Percentiles rank a stretch among this genome's conserved stretches.
Conservation (phyloP, 2,888 invertebrate genomes). For the Brenthis daphne region DNA sequence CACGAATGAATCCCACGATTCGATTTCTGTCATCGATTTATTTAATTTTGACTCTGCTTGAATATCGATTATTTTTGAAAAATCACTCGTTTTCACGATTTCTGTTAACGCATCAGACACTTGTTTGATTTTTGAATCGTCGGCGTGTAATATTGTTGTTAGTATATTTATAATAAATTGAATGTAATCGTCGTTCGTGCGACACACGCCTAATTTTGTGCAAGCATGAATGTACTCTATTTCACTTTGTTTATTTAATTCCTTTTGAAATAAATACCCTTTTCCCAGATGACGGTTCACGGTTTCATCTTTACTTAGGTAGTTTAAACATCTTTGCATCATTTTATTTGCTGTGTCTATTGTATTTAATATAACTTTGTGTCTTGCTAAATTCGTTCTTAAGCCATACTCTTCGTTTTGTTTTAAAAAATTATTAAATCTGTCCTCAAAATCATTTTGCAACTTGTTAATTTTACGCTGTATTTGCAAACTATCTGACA, state of each 20-base stretch:
- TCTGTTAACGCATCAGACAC: constrained; percentile 50
- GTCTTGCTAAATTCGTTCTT: constrained; percentile 52
- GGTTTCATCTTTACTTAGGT: constrained; percentile 46
- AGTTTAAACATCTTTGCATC: constrained; percentile 49
- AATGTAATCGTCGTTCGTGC: constrained; percentile 44
- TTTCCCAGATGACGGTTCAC: constrained; percentile 28
- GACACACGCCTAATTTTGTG: constrained; percentile 51
- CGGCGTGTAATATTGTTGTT: constrained; percentile 39
- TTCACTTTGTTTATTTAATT: constrained; percentile 45
- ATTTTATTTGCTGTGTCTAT: constrained; percentile 55
- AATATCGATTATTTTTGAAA: constrained; percentile 35
- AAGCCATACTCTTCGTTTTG: constrained; percentile 50
- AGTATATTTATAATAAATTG: constrained; percentile 47
- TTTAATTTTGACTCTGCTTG: constrained; percentile 37
- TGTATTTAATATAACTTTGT: constrained; percentile 58
- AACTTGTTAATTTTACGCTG: constrained; percentile 44
- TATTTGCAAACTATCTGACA: constrained; percentile 38
- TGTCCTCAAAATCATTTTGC: constrained; percentile 47
- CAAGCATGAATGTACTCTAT: constrained; percentile 51
- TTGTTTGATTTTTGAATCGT: constrained; percentile 47
- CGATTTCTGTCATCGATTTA: constrained; percentile 32
- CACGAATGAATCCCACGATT: constrained; percentile 23
- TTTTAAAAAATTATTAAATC: constrained; percentile 51
- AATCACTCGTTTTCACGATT: constrained; percentile 45
- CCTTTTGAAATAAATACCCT: constrained; percentile 42